These are phyloP conservation scores for Chinchilla lanigera DNA, from an alignment of 2,113 vertebrate genomes.

Conservation along the genomic window DNA sequence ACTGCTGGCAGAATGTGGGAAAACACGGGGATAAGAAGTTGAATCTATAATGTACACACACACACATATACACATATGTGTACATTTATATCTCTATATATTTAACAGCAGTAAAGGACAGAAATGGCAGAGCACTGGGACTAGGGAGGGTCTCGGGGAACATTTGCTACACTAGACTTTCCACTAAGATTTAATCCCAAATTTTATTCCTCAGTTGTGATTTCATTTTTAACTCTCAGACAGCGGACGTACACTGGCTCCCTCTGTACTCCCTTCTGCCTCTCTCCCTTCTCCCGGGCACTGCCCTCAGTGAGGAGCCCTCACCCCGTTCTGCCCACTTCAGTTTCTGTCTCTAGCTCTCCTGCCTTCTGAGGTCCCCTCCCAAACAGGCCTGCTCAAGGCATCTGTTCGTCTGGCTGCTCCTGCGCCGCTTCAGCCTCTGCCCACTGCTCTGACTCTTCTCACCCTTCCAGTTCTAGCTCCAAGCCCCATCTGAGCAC, in stretches of 20 bases:
- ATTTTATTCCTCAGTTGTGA: neutral
- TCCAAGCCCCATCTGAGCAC: neutral
- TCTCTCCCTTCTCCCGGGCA: fast-evolving
- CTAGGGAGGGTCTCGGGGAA: neutral
- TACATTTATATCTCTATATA: neutral
- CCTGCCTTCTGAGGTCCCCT: neutral
- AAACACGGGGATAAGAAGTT: neutral
- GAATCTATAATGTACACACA: neutral
- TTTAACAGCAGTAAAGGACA: neutral
- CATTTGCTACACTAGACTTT: fast-evolving
- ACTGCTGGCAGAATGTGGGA: conserved; percentile 10
- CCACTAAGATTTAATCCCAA: fast-evolving
- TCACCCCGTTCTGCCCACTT: fast-evolving
- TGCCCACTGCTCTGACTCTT: no score
- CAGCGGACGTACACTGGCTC: neutral
- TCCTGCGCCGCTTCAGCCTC: fast-evolving
- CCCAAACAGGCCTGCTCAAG: neutral
- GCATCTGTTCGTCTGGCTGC: fast-evolving
- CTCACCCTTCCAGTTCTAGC: no score
- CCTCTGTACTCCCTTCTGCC: fast-evolving
- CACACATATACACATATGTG: neutral
- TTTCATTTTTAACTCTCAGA: no score
- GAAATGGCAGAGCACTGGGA: fast-evolving
- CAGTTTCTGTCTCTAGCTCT: fast-evolving
- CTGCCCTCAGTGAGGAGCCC: fast-evolving